Conservation (phyloP, 2,888 invertebrate species). For the Unio pictorum region DNA sequence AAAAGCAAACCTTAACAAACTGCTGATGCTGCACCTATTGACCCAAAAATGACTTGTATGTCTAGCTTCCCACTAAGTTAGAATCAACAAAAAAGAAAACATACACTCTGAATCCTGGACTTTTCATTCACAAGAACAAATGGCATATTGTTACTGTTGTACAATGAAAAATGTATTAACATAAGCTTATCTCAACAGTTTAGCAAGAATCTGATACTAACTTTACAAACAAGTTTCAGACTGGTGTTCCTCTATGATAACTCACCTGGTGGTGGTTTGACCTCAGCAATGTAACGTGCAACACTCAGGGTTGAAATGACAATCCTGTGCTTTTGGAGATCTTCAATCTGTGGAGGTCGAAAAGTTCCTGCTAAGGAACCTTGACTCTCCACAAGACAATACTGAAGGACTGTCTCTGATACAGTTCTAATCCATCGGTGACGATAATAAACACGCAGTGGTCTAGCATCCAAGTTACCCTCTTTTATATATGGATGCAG, state of each 20-base stretch:
- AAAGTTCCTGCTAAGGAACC: constrained; percentile 54
- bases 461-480: constrained; percentile 79
- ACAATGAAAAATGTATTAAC: too few species aligned
- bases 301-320: constrained; percentile 86
- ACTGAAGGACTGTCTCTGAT: constrained; percentile 80
- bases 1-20: too few species aligned
- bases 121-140: too few species aligned
- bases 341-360: constrained; percentile 80
- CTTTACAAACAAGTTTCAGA: not conserved
- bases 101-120: too few species aligned
- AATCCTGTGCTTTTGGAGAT: constrained; percentile 81
- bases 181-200: too few species aligned
- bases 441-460: constrained; percentile 85
- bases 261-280: constrained; percentile 79
- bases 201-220: not conserved
- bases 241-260: too few species aligned
- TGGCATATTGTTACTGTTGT: too few species aligned
- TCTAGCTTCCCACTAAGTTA: too few species aligned
- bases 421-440: constrained; percentile 86
- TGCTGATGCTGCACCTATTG: too few species aligned
- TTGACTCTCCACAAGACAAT: constrained; percentile 79
- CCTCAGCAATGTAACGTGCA: constrained; percentile 81
- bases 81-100: too few species aligned
- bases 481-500: constrained; percentile 82
- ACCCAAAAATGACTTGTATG: too few species aligned